Percentiles rank a stretch among this genome's conserved stretches.
Evolutionary conservation across 2,113 vertebrate genomes (phyloP).

Genomic region (Ciconia maguari): DNA sequence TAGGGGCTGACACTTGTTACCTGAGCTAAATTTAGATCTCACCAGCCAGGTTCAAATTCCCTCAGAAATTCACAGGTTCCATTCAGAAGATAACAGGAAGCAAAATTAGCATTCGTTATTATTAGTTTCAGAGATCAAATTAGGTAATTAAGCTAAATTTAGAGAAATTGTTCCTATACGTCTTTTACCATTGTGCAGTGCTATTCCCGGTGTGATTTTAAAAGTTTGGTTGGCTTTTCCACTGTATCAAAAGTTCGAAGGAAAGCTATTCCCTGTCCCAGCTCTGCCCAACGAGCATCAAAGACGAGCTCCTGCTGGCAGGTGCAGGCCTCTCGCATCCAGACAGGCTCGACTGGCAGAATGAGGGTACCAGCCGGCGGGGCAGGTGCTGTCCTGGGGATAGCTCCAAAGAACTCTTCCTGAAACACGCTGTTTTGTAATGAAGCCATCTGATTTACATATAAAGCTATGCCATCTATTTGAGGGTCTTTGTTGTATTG

Average conservation of each 20-base stretch:
- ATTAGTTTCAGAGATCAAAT: constrained; percentile 11
- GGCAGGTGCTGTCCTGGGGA: not conserved
- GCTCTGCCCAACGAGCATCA: not conserved
- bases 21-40: constrained; percentile 12
- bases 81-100: constrained; percentile 14
- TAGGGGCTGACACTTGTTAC: not conserved
- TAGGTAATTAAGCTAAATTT: constrained; percentile 16
- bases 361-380: not conserved
- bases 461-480: not conserved
- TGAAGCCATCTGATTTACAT: not conserved
- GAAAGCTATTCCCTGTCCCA: not conserved
- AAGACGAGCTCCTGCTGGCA: not conserved
- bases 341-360: not conserved
- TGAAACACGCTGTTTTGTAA: not conserved
- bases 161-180: not conserved
- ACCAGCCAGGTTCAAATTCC: not conserved
- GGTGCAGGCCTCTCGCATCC: not conserved
- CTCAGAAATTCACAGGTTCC: constrained; percentile 20
- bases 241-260: not conserved
- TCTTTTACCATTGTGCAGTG: not conserved
- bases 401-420: not conserved
- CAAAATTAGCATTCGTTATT: not conserved
- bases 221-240: not conserved
- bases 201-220: not conserved
- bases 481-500: not conserved